phyloP scores from a whole-genome alignment of 2,113 vertebrate species.

The Dryoscopus gambensis region DNA sequence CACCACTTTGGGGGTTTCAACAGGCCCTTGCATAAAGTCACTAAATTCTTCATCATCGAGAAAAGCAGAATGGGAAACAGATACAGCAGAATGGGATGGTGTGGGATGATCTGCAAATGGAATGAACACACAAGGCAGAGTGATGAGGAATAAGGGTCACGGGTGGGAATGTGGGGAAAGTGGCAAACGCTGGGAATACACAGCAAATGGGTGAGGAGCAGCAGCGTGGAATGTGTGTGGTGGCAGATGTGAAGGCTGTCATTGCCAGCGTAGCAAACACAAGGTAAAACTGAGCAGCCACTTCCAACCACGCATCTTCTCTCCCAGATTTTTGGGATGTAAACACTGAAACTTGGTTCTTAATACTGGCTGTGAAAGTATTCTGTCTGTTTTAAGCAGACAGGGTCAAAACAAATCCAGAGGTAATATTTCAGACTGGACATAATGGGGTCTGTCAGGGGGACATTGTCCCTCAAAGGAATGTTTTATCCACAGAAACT shows the following conservation, averaged over 20 bases:
- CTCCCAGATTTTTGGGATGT: not conserved
- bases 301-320: not conserved
- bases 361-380: not conserved
- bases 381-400: not conserved
- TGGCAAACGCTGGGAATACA: not conserved
- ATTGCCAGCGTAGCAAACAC: not conserved
- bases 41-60: conserved; percentile 93
- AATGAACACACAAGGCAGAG: conserved; percentile 73
- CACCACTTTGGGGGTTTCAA: conserved; percentile 68
- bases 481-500: not conserved
- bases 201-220: not conserved
- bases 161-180: not conserved
- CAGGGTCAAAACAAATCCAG: not conserved
- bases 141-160: conserved; percentile 4
- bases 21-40: conserved; percentile 95
- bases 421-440: not conserved
- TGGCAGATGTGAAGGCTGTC: not conserved
- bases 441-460: not conserved
- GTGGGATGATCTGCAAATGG: conserved; percentile 91
- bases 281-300: not conserved
- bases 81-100: conserved; percentile 87
- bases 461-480: not conserved
- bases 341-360: not conserved
- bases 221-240: not conserved
- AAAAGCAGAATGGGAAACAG: conserved; percentile 82